A percentile compares a stretch with the other conserved stretches of the same genome.
Conservation (phyloP, 2,113 vertebrate species). For the Casuarius casuarius region DNA sequence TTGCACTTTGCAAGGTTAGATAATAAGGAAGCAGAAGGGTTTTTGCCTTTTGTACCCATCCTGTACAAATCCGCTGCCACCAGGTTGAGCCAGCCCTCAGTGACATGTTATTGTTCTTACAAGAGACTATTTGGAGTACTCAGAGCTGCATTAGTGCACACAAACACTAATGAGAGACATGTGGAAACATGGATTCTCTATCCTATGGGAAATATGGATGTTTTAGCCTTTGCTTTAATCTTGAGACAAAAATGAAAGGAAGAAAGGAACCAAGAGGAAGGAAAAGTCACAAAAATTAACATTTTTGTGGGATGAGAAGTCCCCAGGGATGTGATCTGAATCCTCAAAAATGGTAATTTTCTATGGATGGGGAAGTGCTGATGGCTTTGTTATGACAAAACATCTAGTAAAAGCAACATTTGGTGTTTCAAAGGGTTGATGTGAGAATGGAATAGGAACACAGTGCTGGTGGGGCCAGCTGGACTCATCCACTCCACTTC, state of each 20-base stretch:
- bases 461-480: neutral
- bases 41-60: neutral
- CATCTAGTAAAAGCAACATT: neutral
- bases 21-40: neutral
- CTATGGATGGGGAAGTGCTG: slow-evolving; percentile 3
- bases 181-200: neutral
- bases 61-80: neutral
- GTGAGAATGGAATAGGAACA: neutral
- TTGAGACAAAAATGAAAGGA: slow-evolving; percentile 15
- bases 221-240: slow-evolving; percentile 32
- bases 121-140: neutral
- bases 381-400: slow-evolving; percentile 46
- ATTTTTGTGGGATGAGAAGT: slow-evolving; percentile 1
- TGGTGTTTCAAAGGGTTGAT: neutral
- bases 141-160: neutral
- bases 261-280: slow-evolving; percentile 11
- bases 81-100: neutral
- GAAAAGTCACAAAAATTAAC: slow-evolving; percentile 51
- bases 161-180: neutral
- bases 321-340: neutral
- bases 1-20: neutral
- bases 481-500: neutral
- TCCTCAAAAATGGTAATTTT: slow-evolving; percentile 40
- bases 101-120: neutral
- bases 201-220: neutral